phyloP scores from a whole-genome alignment of 2,113 vertebrate species.

The Lanius ludovicianus region DNA sequence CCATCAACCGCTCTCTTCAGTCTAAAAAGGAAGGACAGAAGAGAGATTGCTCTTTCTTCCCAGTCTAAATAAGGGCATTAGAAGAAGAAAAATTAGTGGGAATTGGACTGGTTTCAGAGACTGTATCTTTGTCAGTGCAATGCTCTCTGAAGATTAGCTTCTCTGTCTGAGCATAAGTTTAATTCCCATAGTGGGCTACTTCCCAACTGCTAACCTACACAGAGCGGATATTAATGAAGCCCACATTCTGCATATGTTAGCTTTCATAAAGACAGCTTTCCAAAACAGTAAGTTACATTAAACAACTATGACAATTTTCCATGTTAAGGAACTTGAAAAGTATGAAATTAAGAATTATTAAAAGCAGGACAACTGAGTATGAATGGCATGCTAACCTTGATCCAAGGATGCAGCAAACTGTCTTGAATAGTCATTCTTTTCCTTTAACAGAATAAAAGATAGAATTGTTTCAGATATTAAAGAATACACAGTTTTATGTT shows the following conservation, averaged over 20 bases:
- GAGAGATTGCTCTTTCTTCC: neutral
- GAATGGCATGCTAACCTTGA: constrained; percentile 82
- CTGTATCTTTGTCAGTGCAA: neutral
- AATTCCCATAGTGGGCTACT: neutral
- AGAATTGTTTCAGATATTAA: neutral
- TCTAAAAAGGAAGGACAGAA: neutral
- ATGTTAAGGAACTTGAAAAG: neutral
- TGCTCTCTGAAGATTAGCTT: neutral
- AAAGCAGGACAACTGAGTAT: neutral
- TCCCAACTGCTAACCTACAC: neutral
- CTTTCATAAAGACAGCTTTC: neutral
- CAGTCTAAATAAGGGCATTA: neutral
- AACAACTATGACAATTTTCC: neutral
- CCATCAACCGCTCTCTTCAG: neutral
- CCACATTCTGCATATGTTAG: neutral
- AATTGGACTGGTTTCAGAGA: neutral
- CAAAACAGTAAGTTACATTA: neutral
- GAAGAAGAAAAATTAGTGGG: neutral
- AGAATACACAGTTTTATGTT: neutral
- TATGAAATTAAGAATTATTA: neutral
- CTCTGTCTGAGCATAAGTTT: neutral
- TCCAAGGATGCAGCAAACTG: constrained; percentile 95
- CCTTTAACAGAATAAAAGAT: constrained; percentile 65
- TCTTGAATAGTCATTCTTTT: constrained; percentile 98
- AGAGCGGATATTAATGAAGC: neutral